Evolutionary conservation across 30 jellyfish, hydroid and myxozoan species (phyloP).

Genomic region (Hydractinia symbiolongicarpus): DNA sequence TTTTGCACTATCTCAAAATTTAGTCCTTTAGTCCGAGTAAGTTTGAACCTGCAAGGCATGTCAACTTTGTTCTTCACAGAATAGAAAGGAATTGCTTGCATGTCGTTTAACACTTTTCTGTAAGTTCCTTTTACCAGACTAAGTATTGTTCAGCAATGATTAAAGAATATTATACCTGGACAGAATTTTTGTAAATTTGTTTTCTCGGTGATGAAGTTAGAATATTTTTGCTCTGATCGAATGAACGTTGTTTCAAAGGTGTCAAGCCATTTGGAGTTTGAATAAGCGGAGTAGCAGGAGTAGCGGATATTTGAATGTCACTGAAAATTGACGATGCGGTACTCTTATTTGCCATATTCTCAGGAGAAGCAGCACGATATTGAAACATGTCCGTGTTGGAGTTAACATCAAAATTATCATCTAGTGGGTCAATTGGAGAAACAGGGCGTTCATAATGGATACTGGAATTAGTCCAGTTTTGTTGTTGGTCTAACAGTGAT

Average conservation of each 20-base stretch:
- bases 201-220: neutral
- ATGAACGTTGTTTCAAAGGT: neutral
- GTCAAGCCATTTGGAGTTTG: neutral
- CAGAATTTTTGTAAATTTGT: neutral
- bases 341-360: neutral
- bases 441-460: neutral
- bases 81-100: too few relatives aligned
- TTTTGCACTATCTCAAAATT: too few relatives aligned
- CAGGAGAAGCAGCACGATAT: conserved; percentile 1
- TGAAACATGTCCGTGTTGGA: neutral
- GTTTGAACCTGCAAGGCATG: too few relatives aligned
- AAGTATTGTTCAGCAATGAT: too few relatives aligned
- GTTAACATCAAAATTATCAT: neutral
- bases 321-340: neutral
- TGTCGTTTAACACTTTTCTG: too few relatives aligned
- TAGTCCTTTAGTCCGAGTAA: too few relatives aligned
- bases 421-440: neutral
- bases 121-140: too few relatives aligned
- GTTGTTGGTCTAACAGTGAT: neutral
- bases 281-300: conserved; percentile 8
- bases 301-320: neutral
- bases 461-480: conserved; percentile 12
- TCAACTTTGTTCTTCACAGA: too few relatives aligned
- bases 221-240: neutral
- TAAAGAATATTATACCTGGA: neutral